These are phyloP conservation scores for Nanorana parkeri DNA, from an alignment of 2,113 vertebrate species.

Conservation along the genomic window DNA sequence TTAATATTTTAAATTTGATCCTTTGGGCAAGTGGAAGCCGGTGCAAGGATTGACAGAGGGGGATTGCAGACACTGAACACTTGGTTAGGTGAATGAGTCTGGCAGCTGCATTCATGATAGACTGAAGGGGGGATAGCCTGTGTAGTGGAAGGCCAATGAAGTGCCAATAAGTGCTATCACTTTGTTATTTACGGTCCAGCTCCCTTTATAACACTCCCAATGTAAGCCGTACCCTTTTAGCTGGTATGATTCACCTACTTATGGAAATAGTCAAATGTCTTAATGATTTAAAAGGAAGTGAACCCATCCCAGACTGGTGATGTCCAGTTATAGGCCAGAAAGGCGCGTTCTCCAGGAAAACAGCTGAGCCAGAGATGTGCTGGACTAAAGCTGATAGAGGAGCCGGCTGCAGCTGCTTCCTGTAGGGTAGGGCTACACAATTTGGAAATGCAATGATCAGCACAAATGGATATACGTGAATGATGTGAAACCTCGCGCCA, in stretches of 20 bases:
- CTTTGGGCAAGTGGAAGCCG: too few relatives aligned
- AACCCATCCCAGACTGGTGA: constrained; percentile 21
- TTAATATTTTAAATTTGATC: too few relatives aligned
- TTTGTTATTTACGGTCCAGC: neutral
- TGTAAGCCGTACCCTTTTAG: neutral
- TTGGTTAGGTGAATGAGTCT: too few relatives aligned
- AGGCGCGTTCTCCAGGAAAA: constrained; percentile 10
- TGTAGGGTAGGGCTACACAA: constrained; percentile 11
- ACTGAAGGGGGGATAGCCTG: too few relatives aligned
- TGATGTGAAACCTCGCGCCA: too few relatives aligned
- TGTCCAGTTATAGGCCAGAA: constrained; percentile 1
- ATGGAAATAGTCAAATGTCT: constrained; percentile 6
- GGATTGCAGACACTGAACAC: too few relatives aligned
- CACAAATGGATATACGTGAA: constrained; percentile 27
- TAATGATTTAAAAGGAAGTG: constrained; percentile 20
- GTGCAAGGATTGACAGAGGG: too few relatives aligned
- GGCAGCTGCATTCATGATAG: too few relatives aligned
- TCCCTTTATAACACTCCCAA: neutral
- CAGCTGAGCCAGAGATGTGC: constrained; percentile 18
- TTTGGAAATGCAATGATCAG: constrained; percentile 29
- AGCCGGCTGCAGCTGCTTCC: constrained; percentile 33
- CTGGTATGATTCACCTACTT: neutral
- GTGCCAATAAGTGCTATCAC: too few relatives aligned
- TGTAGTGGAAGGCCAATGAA: too few relatives aligned
- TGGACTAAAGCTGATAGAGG: neutral